phyloP scores from a whole-genome alignment of 2,888 invertebrate species.

The Sarcophaga rosellei region DNA sequence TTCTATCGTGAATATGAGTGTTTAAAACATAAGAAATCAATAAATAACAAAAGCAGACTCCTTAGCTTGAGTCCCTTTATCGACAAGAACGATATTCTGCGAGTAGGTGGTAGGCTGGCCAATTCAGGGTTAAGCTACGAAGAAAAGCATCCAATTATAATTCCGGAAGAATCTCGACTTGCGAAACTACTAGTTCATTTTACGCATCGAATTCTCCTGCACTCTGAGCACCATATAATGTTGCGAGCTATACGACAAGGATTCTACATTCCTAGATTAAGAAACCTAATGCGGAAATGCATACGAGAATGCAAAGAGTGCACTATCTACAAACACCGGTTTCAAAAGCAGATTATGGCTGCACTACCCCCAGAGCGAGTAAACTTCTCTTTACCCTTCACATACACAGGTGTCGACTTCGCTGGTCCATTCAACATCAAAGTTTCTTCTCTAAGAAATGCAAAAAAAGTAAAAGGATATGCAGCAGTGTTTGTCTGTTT shows the following conservation, averaged over 20 bases:
- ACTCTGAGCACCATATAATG: conserved; percentile 35
- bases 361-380: conserved; percentile 53
- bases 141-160: conserved; percentile 14
- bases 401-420: conserved; percentile 53
- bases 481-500: conserved; percentile 51
- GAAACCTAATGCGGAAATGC: conserved; percentile 29
- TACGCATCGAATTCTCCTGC: conserved; percentile 19
- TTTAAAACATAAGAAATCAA: no score
- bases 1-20: no score
- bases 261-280: conserved; percentile 27
- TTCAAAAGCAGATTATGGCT: conserved; percentile 47
- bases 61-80: neutral
- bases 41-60: no score
- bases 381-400: conserved; percentile 42
- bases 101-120: conserved; percentile 11
- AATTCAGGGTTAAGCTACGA: conserved; percentile 17
- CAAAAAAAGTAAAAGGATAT: conserved; percentile 13
- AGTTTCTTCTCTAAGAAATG: neutral
- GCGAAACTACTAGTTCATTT: neutral
- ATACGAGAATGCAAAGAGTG: conserved; percentile 35
- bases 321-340: conserved; percentile 48
- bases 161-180: no score
- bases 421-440: conserved; percentile 56
- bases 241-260: neutral
- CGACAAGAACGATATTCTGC: neutral